Percentiles rank a stretch among this genome's conserved stretches.
These are phyloP conservation scores for Gavia stellata DNA, from an alignment of 2,113 vertebrate species.

Conservation along the genomic window DNA sequence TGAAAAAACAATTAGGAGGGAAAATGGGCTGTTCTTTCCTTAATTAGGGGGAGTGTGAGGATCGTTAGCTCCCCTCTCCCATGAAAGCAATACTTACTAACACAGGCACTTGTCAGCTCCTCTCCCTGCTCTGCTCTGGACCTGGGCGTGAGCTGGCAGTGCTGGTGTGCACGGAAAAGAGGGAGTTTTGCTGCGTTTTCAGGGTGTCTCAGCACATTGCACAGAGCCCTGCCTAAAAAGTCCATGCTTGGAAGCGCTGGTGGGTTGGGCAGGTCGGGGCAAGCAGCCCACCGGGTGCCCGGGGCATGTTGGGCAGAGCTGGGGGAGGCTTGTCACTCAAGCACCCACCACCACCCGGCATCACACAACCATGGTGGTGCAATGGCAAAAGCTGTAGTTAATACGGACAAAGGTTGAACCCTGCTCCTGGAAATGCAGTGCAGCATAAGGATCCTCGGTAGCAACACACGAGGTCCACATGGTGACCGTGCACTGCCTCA, in stretches of 20 bases:
- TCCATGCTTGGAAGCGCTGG: neutral
- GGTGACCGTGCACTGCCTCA: neutral
- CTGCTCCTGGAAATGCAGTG: neutral
- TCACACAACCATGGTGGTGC: neutral
- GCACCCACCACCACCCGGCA: neutral
- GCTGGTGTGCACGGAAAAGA: neutral
- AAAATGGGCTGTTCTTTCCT: neutral
- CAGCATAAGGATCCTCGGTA: neutral
- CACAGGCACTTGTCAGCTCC: accelerated
- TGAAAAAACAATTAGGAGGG: neutral
- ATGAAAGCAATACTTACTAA: neutral
- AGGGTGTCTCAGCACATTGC: neutral
- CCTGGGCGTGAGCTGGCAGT: neutral
- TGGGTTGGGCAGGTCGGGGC: neutral
- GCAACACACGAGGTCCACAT: accelerated
- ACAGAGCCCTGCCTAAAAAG: neutral
- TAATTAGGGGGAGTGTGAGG: neutral
- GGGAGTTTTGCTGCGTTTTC: neutral
- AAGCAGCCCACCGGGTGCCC: neutral
- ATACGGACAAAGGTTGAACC: neutral
- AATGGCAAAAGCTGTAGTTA: neutral
- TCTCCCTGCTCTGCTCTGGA: neutral
- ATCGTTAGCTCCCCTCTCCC: neutral
- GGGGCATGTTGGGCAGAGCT: neutral
- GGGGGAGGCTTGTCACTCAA: no score